Base-by-base conservation (phyloP, 2,888 invertebrate species). In the Acronicta leporina region DNA sequence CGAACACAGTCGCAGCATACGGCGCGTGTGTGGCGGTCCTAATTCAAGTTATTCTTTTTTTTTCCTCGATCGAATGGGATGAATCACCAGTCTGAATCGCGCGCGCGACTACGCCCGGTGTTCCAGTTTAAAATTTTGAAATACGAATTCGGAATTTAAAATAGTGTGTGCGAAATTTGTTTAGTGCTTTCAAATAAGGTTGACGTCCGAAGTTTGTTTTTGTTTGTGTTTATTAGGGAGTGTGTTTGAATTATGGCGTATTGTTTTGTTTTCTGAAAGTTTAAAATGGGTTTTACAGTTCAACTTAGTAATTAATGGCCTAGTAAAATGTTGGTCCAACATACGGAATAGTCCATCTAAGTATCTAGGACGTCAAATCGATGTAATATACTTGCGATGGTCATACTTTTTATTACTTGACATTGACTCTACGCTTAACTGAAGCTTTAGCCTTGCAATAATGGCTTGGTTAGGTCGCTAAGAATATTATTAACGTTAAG, bases 11-110 rank as follows among this genome's bases (percentile, higher is more conserved):
- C 70, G 53, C 71, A 59, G 48, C n/a, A 25, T 43, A 40, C 45
- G 50, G 70, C 69, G 69, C 69, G 77, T 77, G 82, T 77, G 75
- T 69, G 72, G 61, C 76, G 61, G 62, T 57, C 75, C 75, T 79
- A 79, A 76, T 71, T 65, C 72, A 71, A 72, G 67, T 69, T 69
- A 52, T 77, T 68, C 13, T 69, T 73, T 79, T 82, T 82, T 83
- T 86, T 87, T 86, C 70, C 64, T 82, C 83, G 83, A 87, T 82
- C 81, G 77, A 73, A 86, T 85, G 85, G 86, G 90, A 92, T 92
- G 92, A 92, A 88, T 92, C 92, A 92, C 83, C 38, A 92, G 92
- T 92, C 86, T 82, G 82, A 74, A 76, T 77, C 77, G 81, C 82
- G 84, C 87, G 86, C 82, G 85, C 81, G 82, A 83, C 74, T 70